Base-by-base conservation (phyloP, 1,140 invertebrate genomes). In the Lordiphosa stackelbergi region DNA sequence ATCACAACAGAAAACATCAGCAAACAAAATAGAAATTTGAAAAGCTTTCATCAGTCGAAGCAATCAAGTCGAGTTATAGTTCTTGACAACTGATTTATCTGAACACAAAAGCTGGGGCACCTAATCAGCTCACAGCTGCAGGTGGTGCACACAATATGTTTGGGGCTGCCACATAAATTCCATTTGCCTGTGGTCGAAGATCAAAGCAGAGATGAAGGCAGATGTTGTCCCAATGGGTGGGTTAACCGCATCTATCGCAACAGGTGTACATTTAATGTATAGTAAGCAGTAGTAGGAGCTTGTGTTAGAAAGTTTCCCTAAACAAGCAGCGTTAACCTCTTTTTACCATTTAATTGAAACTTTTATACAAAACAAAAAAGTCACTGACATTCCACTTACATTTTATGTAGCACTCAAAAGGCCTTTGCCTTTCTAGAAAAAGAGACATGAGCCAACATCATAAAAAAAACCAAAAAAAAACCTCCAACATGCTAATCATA, bases 301-400 rank as follows among this genome's bases (percentile, higher is more conserved):
- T 46, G 36, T 35, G 57, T 53, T 73, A 70, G 66, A 74, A 74
- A 74, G 66, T 57, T 53, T 38, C 28, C 8, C 36, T 41, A 40
- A 42, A 11, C 46, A 19, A 66, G 68, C 51, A 54, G 55, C 60
- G 51, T 59, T 64, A 61, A 66, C 60, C 68, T 55, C 36, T 35
- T 55, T 73, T 53, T 48, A 60, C 49, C 62, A 74, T 72, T 71
- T 71, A 71, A 79, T 81, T 81, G 57, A 81, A 79, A 64, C 19
- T 43, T 49, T 35, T 43, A 47, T 34, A 40, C 51, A 19, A 22
- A 52, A 19, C 19, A 19, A 47, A 66, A 52, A 45, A 57, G 36
- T 71, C 51, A 59, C 66, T 73, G 74, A 54, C 65, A 69, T 59
- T 49, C 54, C 46, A 60, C 51, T 59, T 52, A 51, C 57, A 60